Evolutionary conservation across 1,140 invertebrate genomes (phyloP), one percentile per base, ranked within the genome.

Genomic region (Micrasema longulum): DNA sequence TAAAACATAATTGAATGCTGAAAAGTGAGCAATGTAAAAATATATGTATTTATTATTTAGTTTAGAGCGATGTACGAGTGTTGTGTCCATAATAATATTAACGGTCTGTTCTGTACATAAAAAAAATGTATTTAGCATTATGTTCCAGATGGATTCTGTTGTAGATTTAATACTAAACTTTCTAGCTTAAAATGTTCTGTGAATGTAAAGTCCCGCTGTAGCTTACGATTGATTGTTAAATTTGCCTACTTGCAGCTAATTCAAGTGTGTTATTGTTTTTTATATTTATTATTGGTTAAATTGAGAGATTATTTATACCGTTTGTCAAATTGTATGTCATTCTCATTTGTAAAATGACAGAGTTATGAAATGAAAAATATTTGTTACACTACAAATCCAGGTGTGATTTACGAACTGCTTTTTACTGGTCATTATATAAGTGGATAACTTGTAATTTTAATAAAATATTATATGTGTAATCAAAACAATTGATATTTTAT

Each of bases 201-300:
- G 67, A 65, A 67, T 76, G 67, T 71, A 68, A 57, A 63, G 63
- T 73, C 69, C 69, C 53, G 64, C 69, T 69, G 36, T 62, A 63
- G 36, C 38, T 69, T 66, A 71, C 52, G 18, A 64, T 64, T 20
- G 43, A 76, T 71, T 76, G 74, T 76, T 76, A 67, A 71, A 76
- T 76, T 75, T 75, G 69, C 74, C 62, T 67, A 43, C 63, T 71
- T 35, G 62, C 67, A 70, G 67, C 71, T 71, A 68, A 70, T 20
- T 70, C 53, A 70, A 76, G 66, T 76, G 64, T 76, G 74, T 76
- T 76, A 73, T 73, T 76, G 74, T 76, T 76, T 73, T 65, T 66
- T 71, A 76, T 73, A 73, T 72, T 76, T 75, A 75, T 72, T 73
- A 76, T 76, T 41, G 62, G 67, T 76, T 76, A 76, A 68, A 41